Evolutionary conservation across 2,113 vertebrate genomes (phyloP).

Genomic region (Terrapene triunguis): DNA sequence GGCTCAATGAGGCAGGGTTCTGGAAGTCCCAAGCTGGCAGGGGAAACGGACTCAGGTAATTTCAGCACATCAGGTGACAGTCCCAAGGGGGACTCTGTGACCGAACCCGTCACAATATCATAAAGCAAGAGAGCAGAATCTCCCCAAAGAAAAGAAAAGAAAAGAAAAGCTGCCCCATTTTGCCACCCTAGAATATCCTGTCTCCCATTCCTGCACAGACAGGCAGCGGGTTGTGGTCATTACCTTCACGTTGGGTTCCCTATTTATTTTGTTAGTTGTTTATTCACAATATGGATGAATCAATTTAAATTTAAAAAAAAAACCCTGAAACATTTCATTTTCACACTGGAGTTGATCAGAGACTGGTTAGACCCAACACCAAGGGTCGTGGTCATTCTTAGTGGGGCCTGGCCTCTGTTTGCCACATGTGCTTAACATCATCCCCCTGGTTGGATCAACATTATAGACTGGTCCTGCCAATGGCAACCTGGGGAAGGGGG

Average conservation of each 20-base stretch:
- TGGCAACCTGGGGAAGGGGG: too few relatives aligned
- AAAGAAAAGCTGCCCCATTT: neutral
- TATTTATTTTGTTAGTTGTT: neutral
- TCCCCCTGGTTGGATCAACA: too few relatives aligned
- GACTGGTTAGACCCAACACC: neutral
- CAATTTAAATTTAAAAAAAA: neutral
- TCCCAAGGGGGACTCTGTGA: too few relatives aligned
- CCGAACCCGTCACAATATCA: too few relatives aligned
- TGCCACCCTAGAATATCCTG: neutral
- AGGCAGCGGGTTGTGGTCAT: neutral
- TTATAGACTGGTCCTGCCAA: neutral
- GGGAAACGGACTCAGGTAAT: too few relatives aligned
- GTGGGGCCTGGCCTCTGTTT: neutral
- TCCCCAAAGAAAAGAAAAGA: neutral
- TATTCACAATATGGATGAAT: neutral
- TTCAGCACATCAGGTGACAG: too few relatives aligned
- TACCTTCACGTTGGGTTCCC: neutral
- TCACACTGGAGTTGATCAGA: neutral
- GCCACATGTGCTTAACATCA: neutral
- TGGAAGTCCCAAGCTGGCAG: too few relatives aligned
- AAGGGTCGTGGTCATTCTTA: neutral
- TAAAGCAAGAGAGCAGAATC: neutral
- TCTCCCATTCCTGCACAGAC: neutral
- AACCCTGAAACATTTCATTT: neutral
- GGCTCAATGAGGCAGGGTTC: too few relatives aligned